Base-by-base conservation (phyloP, 2,888 invertebrate species). In the Gari tellinella region DNA sequence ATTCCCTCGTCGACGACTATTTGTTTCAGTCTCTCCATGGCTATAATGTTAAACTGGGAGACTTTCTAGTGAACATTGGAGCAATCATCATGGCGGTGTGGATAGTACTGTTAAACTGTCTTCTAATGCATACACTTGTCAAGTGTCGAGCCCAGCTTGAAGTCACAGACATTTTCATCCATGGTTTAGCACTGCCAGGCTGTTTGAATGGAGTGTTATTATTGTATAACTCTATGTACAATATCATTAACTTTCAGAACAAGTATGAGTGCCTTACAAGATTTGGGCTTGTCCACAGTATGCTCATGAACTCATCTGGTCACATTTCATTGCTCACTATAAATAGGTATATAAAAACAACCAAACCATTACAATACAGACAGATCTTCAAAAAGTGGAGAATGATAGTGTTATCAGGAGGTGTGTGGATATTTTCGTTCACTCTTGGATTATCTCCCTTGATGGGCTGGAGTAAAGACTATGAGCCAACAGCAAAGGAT, bases 241-340 rank as follows among this genome's bases (percentile, higher is more conserved):
- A 80, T 65, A 56, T 86, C 19, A n/a, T 65, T 17, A 85, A 86
- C 55, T 87, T 76, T 55, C 87, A 87, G 68, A 73, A 83, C 38
- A 51, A 69, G 10, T 52, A 69, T 38, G 85, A 85, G 60, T 85
- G 85, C 46, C 26, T 78, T 15, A 58, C 76, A 43, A 63, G 85
- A 21, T 81, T 77, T 38, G 82, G 83, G 31, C 25, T 85, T 7
- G 61, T 86, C 8, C 74, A 78, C 8, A 49, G 66, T 7, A 60
- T 81, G 63, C 57, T 75, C 2, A 56, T 85, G 40, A 74, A 67
- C 46, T 85, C 84, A 0, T 80, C 80, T 10, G 76, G 75, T 23
- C 79, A 80, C 62, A 67, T 86, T 37, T 49, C 63, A 23, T 46
- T 80, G 14, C 53, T 86, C 31, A 82, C 84, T 0, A 64, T 84